These are phyloP conservation scores for Phaethon lepturus DNA, from an alignment of 2,113 vertebrate species.

Conservation along the genomic window DNA sequence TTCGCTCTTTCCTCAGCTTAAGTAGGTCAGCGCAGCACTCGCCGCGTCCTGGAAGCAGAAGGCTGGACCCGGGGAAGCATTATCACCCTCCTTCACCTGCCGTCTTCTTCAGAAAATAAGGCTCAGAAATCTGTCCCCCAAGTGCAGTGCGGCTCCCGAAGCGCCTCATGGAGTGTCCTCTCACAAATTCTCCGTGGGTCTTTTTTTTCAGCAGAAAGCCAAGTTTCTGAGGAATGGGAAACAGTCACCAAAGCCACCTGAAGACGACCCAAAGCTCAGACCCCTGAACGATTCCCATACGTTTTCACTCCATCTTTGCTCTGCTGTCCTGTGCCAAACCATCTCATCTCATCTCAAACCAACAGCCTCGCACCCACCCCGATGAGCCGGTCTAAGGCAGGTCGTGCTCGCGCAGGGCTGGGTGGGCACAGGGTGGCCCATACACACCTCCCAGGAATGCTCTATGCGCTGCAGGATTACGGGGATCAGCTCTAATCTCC, in stretches of 20 bases:
- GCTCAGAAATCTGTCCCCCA: not conserved
- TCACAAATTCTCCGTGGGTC: not conserved
- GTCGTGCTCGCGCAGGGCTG: not conserved
- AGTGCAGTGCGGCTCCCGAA: fast-evolving
- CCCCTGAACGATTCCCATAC: fast-evolving
- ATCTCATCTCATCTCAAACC: too few species aligned
- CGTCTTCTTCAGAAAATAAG: not conserved
- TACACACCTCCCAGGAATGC: not conserved
- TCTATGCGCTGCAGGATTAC: not conserved
- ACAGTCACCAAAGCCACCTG: not conserved
- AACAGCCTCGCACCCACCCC: not conserved
- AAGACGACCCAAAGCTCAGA: not conserved
- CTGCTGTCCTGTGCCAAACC: not conserved
- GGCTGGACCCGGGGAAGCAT: not conserved
- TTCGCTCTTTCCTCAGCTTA: not conserved
- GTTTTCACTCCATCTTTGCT: not conserved
- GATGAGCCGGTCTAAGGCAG: not conserved
- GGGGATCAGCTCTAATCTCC: not conserved
- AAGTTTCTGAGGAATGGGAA: not conserved
- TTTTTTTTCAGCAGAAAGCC: not conserved
- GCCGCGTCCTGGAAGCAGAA: fast-evolving
- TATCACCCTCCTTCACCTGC: not conserved
- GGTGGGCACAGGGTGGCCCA: not conserved
- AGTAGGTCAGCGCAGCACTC: not conserved
- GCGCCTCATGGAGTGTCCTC: not conserved